Evolutionary conservation across 2,888 invertebrate species (phyloP), one percentile per base, ranked within the genome.

Genomic region (Baccha elongata): DNA sequence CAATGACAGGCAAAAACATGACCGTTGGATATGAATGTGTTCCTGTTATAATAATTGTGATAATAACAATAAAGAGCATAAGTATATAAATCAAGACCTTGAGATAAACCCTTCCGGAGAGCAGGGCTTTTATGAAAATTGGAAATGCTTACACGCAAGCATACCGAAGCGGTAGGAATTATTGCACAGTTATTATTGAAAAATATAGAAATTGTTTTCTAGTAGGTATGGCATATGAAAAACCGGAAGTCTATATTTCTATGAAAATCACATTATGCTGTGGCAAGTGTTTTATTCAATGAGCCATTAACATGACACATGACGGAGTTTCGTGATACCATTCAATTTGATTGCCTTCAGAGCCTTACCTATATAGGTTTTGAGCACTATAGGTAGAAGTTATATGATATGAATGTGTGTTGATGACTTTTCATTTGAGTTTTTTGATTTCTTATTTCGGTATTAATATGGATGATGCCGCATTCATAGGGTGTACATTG

Each of bases 21-120:
- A 60, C 60, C 19, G 60, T 60, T 60, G 60, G 19, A 60, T 44
- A 60, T 44, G 11, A 44, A 60, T 60, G 60, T 60, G 44, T 60
- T 60, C 19, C 15, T 26, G 42, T 26, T 35, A 35, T 35, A 40
- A 35, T 15, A 42, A 58, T 40, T 29, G 42, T 13, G 17, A 32
- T 15, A 35, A 35, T 17, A n/a, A 35, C 17, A 52, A 35, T 13
- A 15, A 50, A 19, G 11, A 40, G 37, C 37, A 40, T 40, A 13
- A n/a, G 40, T 19, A 29, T 19, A 44, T 29, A 17, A 29, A n/a
- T n/a, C 19, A 60, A 26, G 26, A 32, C 60, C 60, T 60, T 60
- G 44, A 60, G 42, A 60, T 40, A 17, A 44, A 60, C 60, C 60
- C 60, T 60, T 60, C 15, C 6, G 23, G 58, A 40, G 40, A 58